Evolutionary conservation across 2,888 invertebrate species (phyloP), one percentile per base, ranked within the genome.

Genomic region (Meganola albula): DNA sequence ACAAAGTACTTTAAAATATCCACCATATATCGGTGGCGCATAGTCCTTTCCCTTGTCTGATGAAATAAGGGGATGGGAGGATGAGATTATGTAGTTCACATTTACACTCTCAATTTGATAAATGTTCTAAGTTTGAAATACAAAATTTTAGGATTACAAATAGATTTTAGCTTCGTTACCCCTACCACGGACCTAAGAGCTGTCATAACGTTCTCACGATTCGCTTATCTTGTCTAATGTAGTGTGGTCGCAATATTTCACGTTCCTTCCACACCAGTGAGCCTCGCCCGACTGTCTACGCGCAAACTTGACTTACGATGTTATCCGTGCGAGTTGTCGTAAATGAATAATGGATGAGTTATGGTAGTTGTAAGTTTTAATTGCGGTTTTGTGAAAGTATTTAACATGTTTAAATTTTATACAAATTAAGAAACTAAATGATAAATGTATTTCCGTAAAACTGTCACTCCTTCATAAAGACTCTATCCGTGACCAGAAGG

Each of bases 171-270:
- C 18, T 28, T 34, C 40, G 42, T 42, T 40, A 45, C 40, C 51
- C 41, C 21, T 44, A 47, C 58, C 46, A 40, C 45, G 34, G 38
- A 37, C 7, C 20, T n/a, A 5, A 7, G 20, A 20, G n/a, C 20
- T 34, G 35, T 49, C 58, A 56, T 33, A 46, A 42, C 47, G 45
- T 43, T 50, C 53, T 46, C 45, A 48, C 50, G 49, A 50, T 37
- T 54, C 53, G 48, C 48, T 57, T 61, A 57, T 58, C 59, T 45
- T 40, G 54, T 56, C 57, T 35, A 53, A 53, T 53, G 53, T 51
- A 48, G 50, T 57, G 57, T 57, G 53, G 31, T 26, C 34, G 52
- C 49, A 44, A 57, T 67, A 65, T 57, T 58, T 66, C 63, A 53
- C 46, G 49, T 53, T 43, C 31, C 41, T 61, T 57, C 55, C 60